phyloP scores from a whole-genome alignment of 2,797 vertebrate genomes.

The Sebastes nivosus region DNA sequence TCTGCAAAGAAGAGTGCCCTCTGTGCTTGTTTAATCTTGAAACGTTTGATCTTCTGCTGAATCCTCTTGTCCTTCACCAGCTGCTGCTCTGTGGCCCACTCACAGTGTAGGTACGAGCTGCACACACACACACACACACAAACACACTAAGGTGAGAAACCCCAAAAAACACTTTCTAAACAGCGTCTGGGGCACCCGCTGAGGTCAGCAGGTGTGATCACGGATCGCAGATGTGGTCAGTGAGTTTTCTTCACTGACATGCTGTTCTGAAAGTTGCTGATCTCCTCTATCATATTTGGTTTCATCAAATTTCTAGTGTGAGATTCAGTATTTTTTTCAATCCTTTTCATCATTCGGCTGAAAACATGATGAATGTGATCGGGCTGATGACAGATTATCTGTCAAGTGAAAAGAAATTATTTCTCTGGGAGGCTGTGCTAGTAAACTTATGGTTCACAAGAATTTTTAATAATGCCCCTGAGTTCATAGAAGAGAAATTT shows the following conservation, averaged over 20 bases:
- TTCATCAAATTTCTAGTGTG: background rate
- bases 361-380: slow-evolving; percentile 19
- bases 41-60: slow-evolving; percentile 99
- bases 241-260: background rate
- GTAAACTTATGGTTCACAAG: slow-evolving; percentile 11
- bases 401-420: slow-evolving; percentile 25
- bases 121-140: slow-evolving; percentile 36
- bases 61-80: slow-evolving; percentile 99
- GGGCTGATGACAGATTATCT: slow-evolving; percentile 31
- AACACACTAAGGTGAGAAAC: slow-evolving; percentile 12
- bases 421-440: slow-evolving; percentile 22
- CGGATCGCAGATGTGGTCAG: background rate
- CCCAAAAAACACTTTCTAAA: slow-evolving; percentile 12
- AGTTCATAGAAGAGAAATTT: slow-evolving; percentile 17
- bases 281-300: background rate
- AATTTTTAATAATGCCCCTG: slow-evolving; percentile 7
- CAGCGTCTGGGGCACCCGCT: slow-evolving; percentile 11
- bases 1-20: slow-evolving; percentile 98
- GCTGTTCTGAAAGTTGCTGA: background rate
- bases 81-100: slow-evolving; percentile 98
- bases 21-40: slow-evolving; percentile 98
- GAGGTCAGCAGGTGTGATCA: background rate
- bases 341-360: slow-evolving; percentile 8
- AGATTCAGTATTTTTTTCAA: background rate
- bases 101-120: slow-evolving; percentile 99